A percentile compares a stretch with the other conserved stretches of the same genome.
These are phyloP conservation scores for Mastomys natalensis DNA, from an alignment of 2,113 vertebrate species.

Conservation along the genomic window DNA sequence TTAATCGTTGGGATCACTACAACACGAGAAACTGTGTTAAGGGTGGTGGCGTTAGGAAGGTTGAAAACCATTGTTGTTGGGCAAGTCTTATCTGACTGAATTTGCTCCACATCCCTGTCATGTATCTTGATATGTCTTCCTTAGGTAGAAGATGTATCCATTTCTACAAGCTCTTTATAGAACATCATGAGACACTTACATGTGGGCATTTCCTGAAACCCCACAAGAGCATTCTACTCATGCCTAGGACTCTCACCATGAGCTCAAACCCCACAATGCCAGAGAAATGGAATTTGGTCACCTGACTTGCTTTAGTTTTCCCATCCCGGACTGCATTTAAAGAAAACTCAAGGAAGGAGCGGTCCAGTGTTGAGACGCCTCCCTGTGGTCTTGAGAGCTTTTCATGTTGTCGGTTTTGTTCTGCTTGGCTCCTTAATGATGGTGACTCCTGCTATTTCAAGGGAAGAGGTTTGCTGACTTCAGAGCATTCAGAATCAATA, in stretches of 20 bases:
- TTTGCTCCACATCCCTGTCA: background rate
- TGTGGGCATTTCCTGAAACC: background rate
- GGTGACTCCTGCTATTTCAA: conserved; percentile 62
- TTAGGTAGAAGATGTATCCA: background rate
- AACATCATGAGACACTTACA: background rate
- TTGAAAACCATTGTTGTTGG: background rate
- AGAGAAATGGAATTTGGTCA: background rate
- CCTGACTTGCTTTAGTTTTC: background rate
- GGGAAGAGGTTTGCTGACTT: conserved; percentile 44
- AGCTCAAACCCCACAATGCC: background rate
- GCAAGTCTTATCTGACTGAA: background rate
- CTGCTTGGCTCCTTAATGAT: conserved; percentile 27
- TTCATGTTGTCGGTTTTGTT: background rate
- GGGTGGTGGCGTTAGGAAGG: background rate
- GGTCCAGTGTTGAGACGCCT: rapidly evolving
- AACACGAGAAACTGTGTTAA: background rate
- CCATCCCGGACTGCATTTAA: background rate
- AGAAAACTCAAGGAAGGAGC: background rate
- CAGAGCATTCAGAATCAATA: conserved; percentile 73
- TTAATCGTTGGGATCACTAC: background rate
- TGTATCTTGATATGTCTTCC: background rate
- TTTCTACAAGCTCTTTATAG: background rate
- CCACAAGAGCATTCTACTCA: too few relatives aligned
- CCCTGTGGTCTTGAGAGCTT: background rate
- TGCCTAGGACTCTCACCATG: background rate